Evolutionary conservation across 2,113 vertebrate species (phyloP), one percentile per base, ranked within the genome.

Genomic region (Zootoca vivipara): DNA sequence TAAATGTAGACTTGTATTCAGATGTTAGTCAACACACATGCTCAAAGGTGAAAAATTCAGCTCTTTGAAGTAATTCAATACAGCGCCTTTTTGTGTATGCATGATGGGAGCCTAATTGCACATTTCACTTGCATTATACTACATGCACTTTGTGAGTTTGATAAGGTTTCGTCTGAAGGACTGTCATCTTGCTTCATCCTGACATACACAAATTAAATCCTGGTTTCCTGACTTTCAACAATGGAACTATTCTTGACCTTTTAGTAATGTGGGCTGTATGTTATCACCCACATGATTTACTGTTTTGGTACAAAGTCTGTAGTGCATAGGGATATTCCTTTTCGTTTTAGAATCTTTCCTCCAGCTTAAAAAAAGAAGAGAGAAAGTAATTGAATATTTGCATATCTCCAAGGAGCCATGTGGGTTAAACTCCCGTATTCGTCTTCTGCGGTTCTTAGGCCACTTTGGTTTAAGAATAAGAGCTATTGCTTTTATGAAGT

Each of bases 401-500:
- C 96, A 93, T 97, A 96, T 97, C 94, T 95, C 94, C 81, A 90
- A 96, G 95, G 94, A 96, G 86, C 89, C 93, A 92, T 94, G 89
- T 0, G 7, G 89, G 87, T 96, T 96, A 96, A 96, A 95, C 93
- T 95, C 35, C 46, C 86, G 90, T 91, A 97, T 97, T 97, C 69
- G 30, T 96, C 95, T 96, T 97, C 91, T 92, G 91, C 93, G 92
- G 92, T 96, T 97, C 96, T 96, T 96, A 96, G 95, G 83, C 94
- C 40, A 87, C 96, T 96, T 97, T 96, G 90, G 93, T 96, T 96
- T 97, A 96, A 96, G 95, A 97, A 88, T 95, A 94, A 95, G 95
- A 96, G 93, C 93, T 96, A 92, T 96, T 96, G 95, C 95, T 96
- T 97, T 97, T 97, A 95, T 96, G 94, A 96, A 96, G 94, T 89